A percentile compares a stretch with the other conserved stretches of the same genome.
Conservation (phyloP, 53 echinoderm and acorn worm genomes). For the Crossaster papposus region DNA sequence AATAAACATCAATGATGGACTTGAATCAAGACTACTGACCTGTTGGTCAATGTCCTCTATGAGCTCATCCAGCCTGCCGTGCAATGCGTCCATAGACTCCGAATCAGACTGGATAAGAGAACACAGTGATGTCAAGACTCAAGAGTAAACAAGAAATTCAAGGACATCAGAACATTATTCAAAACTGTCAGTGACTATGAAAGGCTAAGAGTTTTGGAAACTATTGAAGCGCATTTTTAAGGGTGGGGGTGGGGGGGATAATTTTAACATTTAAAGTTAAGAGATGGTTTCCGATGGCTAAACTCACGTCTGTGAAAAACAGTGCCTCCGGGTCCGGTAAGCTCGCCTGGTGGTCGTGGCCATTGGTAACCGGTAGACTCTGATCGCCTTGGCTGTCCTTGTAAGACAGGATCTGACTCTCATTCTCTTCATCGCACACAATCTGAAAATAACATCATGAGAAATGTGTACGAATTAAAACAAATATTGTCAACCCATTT, state of each 20-base stretch:
- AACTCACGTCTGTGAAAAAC: constrained; percentile 53
- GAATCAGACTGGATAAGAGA: constrained; percentile 12
- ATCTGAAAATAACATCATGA: background rate
- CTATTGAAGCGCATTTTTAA: too few species aligned
- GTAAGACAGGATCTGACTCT: constrained; percentile 16
- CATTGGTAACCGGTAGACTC: background rate
- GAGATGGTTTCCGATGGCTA: too few species aligned
- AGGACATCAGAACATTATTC: too few species aligned
- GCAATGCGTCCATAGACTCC: constrained; percentile 14
- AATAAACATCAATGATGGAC: background rate
- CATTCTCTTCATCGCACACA: constrained; percentile 37
- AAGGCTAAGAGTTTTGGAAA: too few species aligned
- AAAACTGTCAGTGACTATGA: too few species aligned
- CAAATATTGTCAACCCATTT: too few species aligned
- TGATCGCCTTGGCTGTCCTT: constrained; percentile 18
- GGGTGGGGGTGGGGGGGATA: too few species aligned
- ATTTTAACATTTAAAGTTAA: too few species aligned
- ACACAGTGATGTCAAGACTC: background rate
- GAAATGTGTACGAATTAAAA: background rate
- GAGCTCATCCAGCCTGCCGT: constrained; percentile 21
- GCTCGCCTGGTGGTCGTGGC: background rate
- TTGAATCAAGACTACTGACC: background rate
- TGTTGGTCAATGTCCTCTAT: constrained; percentile 4
- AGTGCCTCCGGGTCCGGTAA: background rate
- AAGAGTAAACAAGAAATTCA: too few species aligned